Conservation (phyloP, 2,113 vertebrate species). For the Sceloporus tristichus region DNA sequence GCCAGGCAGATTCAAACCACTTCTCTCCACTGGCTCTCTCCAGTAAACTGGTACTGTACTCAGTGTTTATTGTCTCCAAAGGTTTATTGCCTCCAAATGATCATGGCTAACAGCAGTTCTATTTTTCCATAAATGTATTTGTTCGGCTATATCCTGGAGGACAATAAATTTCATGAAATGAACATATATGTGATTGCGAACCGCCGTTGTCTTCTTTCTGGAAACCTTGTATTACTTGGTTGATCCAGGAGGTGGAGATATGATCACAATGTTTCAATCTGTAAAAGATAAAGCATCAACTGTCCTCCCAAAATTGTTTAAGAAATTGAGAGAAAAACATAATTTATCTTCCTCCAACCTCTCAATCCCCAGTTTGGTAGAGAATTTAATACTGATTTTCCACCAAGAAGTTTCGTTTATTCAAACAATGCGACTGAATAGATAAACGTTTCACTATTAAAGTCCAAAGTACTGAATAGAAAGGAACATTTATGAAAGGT, state of each 20-base stretch:
- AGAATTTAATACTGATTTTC: neutral
- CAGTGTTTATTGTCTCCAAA: neutral
- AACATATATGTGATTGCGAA: too few species aligned
- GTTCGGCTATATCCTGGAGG: too few species aligned
- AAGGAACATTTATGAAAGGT: neutral
- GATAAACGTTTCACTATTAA: neutral
- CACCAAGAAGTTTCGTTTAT: neutral
- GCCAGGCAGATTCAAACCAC: neutral
- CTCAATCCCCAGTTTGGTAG: neutral
- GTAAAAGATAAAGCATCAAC: neutral
- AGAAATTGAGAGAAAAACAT: neutral
- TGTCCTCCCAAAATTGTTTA: neutral
- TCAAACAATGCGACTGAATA: neutral
- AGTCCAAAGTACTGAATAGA: neutral
- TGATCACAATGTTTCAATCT: neutral
- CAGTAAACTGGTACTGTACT: neutral
- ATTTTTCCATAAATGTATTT: too few species aligned
- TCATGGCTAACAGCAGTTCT: too few species aligned
- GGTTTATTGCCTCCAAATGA: neutral
- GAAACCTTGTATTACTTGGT: neutral
- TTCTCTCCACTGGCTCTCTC: too few species aligned
- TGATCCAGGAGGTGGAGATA: conserved; percentile 4
- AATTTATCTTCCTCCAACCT: neutral
- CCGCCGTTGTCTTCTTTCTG: neutral
- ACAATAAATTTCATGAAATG: too few species aligned